Percentiles rank a stretch among this genome's conserved stretches.
phyloP scores from a whole-genome alignment of 2,113 vertebrate genomes.

The Spilogale gracilis region DNA sequence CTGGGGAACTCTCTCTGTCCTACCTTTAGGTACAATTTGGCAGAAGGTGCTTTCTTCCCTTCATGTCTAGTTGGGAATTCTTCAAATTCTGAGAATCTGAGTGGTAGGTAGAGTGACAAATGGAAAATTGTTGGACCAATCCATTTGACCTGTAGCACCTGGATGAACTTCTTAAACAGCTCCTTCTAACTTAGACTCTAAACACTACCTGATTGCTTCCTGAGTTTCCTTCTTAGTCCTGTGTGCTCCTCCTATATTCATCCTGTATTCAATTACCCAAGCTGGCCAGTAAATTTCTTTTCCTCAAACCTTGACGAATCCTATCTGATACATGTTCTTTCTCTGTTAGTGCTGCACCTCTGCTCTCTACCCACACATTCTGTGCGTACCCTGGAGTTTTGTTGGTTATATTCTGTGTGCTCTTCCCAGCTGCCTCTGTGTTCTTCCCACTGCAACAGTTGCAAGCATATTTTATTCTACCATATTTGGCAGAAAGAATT shows the following conservation, averaged over 20 bases:
- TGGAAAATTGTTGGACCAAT: not conserved
- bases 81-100: not conserved
- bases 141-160: not conserved
- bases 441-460: not conserved
- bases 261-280: not conserved
- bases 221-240: not conserved
- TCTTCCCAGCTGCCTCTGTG: not conserved
- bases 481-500: constrained; percentile 63
- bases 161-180: not conserved
- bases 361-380: not conserved
- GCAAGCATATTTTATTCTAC: constrained; percentile 58
- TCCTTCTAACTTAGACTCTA: not conserved
- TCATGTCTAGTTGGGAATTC: not conserved
- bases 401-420: not conserved
- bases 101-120: not conserved
- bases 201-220: not conserved
- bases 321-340: not conserved
- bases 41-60: not conserved
- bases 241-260: not conserved
- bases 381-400: not conserved
- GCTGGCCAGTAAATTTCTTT: not conserved
- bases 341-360: not conserved
- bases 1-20: not conserved
- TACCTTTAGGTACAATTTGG: not conserved
- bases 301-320: not conserved